phyloP scores from a whole-genome alignment of 2,113 vertebrate species.

The Picathartes gymnocephalus region DNA sequence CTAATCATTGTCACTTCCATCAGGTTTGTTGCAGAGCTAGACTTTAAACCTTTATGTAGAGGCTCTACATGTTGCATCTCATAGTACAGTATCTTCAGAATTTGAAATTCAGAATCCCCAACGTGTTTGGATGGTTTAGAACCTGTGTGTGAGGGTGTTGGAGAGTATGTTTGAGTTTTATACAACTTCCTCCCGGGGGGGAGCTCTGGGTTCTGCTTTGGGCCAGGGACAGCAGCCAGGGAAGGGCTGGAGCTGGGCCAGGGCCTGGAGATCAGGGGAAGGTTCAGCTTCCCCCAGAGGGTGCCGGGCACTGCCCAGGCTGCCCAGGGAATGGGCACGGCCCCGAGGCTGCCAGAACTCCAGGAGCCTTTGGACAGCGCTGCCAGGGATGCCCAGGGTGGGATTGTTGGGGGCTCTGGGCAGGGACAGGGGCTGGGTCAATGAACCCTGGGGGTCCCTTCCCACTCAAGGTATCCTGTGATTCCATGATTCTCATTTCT shows the following conservation, averaged over 20 bases:
- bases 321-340: background rate
- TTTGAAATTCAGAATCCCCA: background rate
- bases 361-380: accelerated
- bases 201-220: background rate
- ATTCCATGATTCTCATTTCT: background rate
- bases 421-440: too few relatives aligned
- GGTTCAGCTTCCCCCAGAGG: background rate
- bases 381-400: background rate
- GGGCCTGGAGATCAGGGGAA: accelerated
- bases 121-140: background rate
- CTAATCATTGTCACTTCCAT: background rate
- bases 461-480: background rate
- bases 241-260: accelerated
- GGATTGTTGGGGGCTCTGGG: background rate
- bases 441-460: background rate
- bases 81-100: background rate
- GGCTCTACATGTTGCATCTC: background rate
- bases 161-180: background rate
- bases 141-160: background rate
- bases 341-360: background rate
- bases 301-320: background rate
- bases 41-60: background rate
- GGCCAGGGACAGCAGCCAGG: background rate
- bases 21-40: background rate
- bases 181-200: background rate